Percentiles rank a stretch among this genome's conserved stretches.
Conservation (phyloP, 2,113 vertebrate genomes). For the Picathartes gymnocephalus region DNA sequence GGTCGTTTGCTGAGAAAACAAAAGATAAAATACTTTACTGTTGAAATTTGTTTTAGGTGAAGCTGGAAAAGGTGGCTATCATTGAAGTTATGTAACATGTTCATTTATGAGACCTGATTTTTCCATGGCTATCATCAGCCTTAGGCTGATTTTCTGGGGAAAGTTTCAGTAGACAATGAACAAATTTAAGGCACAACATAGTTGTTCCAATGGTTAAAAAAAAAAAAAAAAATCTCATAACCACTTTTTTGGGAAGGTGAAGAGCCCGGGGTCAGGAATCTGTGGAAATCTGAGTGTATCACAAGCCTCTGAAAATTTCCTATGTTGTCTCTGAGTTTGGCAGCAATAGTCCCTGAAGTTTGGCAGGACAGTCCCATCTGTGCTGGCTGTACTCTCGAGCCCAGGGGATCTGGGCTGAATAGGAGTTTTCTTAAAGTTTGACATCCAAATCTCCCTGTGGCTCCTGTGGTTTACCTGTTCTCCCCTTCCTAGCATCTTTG, state of each 20-base stretch:
- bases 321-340: background rate
- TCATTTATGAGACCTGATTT: background rate
- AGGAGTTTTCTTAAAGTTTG: background rate
- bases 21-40: background rate
- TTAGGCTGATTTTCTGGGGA: background rate
- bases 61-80: background rate
- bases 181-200: background rate
- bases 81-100: background rate
- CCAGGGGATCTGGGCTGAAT: background rate
- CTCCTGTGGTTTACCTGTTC: background rate
- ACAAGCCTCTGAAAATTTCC: background rate
- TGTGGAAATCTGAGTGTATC: background rate
- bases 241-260: background rate
- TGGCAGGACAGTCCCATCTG: background rate
- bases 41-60: background rate
- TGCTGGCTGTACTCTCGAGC: background rate
- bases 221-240: background rate
- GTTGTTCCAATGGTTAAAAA: background rate
- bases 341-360: background rate
- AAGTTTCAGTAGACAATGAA: background rate
- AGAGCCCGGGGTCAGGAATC: background rate
- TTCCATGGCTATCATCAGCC: background rate
- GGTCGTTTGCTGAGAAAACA: background rate
- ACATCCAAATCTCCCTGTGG: background rate
- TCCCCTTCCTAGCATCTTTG: background rate